phyloP scores from a whole-genome alignment of 2,797 vertebrate genomes.

The Eulemur coronatus region DNA sequence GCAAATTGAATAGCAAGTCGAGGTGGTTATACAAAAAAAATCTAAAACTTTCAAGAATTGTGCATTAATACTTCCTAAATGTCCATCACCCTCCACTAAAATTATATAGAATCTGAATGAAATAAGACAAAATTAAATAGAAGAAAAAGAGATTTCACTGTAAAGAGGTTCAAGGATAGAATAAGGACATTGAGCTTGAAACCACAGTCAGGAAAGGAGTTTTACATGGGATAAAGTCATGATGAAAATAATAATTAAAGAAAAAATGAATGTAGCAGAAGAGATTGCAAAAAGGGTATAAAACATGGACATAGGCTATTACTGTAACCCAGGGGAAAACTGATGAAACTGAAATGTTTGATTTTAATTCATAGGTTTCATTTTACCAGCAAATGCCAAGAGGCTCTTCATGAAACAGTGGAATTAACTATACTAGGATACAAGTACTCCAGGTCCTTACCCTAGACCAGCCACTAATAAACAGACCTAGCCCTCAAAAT shows the following conservation, averaged over 20 bases:
- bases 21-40: neutral
- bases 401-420: neutral
- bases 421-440: neutral
- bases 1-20: neutral
- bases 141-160: neutral
- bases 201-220: neutral
- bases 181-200: neutral
- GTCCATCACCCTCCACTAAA: neutral
- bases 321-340: neutral
- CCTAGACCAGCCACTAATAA: neutral
- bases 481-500: neutral
- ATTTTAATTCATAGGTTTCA: neutral
- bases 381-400: neutral
- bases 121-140: neutral
- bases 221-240: neutral
- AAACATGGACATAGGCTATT: neutral
- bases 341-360: neutral
- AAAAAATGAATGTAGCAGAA: neutral
- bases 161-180: neutral
- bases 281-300: neutral
- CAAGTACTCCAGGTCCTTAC: neutral
- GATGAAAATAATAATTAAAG: neutral
- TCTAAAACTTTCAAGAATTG: neutral
- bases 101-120: neutral
- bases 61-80: neutral